Percentiles rank a stretch among this genome's conserved stretches.
Conservation (phyloP, 1,140 invertebrate species). For the Dysdera silvatica region DNA sequence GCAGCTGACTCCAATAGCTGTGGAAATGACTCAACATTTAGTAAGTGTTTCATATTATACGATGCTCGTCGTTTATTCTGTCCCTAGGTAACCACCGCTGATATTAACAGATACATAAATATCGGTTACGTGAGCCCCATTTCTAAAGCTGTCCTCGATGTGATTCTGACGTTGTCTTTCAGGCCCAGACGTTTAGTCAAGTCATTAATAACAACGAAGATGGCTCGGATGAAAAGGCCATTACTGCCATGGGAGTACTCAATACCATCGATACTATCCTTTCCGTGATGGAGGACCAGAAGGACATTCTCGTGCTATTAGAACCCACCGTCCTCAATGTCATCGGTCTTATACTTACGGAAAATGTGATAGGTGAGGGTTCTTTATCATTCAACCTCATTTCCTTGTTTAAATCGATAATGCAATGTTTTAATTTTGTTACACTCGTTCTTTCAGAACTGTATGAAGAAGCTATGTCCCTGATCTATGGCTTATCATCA, state of each 20-base stretch:
- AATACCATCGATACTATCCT: slow-evolving; percentile 94
- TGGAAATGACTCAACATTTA: slow-evolving; percentile 89
- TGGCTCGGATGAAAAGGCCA: slow-evolving; percentile 89
- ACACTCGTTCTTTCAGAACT: slow-evolving; percentile 60
- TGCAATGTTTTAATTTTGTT: neutral
- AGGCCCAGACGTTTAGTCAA: slow-evolving; percentile 83
- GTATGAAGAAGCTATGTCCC: slow-evolving; percentile 88
- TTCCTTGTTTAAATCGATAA: neutral
- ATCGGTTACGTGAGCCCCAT: no score
- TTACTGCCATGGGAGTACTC: slow-evolving; percentile 86
- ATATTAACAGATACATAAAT: no score
- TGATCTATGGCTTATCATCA: slow-evolving; percentile 85
- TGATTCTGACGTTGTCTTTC: slow-evolving; percentile 21
- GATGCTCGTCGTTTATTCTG: slow-evolving; percentile 5
- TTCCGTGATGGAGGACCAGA: slow-evolving; percentile 85
- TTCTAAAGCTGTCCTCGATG: no score
- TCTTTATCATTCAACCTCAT: neutral
- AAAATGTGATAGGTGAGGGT: slow-evolving; percentile 70
- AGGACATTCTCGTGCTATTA: slow-evolving; percentile 70
- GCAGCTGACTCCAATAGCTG: slow-evolving; percentile 84
- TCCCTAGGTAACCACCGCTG: no score
- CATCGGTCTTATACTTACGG: slow-evolving; percentile 75
- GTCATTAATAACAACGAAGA: slow-evolving; percentile 64
- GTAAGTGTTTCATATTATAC: slow-evolving; percentile 45
- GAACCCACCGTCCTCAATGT: slow-evolving; percentile 91